These are phyloP conservation scores for Smittia aterrima DNA, from an alignment of 2,888 invertebrate genomes.

Conservation along the genomic window DNA sequence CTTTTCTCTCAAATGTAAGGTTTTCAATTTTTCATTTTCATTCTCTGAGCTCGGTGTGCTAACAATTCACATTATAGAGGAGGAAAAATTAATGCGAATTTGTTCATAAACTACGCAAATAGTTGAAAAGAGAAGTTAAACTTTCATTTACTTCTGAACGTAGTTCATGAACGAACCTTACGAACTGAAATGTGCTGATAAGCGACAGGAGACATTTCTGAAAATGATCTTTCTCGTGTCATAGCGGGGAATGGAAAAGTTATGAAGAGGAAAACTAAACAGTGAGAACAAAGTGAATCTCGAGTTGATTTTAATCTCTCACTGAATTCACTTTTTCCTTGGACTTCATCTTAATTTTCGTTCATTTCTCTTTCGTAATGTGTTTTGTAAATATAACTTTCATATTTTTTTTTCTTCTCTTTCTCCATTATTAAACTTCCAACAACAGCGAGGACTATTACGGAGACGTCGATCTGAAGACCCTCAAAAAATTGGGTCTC, in stretches of 20 bases:
- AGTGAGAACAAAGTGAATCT: no score
- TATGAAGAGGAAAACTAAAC: not conserved
- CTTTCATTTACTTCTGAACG: no score
- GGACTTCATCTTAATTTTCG: not conserved
- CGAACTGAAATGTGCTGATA: not conserved
- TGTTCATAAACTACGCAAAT: no score
- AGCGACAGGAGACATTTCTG: constrained; percentile 8
- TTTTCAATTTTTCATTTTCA: constrained; percentile 8
- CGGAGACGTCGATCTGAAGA: constrained; percentile 85
- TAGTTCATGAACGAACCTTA: not conserved
- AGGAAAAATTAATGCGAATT: not conserved
- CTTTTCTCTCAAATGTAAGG: not conserved
- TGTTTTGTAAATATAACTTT: not conserved
- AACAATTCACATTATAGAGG: not conserved
- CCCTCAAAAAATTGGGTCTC: constrained; percentile 73
- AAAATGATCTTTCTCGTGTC: not conserved
- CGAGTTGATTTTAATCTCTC: constrained; percentile 43
- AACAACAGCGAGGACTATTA: constrained; percentile 83
- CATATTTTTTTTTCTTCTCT: constrained; percentile 4
- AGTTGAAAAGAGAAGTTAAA: no score
- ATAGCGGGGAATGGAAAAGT: not conserved
- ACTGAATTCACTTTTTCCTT: not conserved
- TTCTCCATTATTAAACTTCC: constrained; percentile 22
- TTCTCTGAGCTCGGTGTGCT: not conserved
- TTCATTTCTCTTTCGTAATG: constrained; percentile 4